Evolutionary conservation across 2,797 vertebrate genomes (phyloP).

Genomic region (Lutra lutra): DNA sequence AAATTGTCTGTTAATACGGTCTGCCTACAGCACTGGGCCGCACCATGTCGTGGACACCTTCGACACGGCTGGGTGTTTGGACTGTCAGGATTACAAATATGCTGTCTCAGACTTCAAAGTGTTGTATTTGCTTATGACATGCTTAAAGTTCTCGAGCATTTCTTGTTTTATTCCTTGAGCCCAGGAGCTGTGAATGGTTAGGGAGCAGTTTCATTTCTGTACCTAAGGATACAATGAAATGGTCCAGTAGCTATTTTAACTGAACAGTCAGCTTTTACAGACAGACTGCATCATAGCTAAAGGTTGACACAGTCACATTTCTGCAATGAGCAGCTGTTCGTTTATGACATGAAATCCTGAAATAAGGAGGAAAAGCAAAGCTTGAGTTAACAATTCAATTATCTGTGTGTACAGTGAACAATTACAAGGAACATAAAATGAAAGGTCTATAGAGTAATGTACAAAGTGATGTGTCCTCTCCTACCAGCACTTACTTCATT

Average conservation of each 20-base stretch:
- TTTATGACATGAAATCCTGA: constrained; percentile 31
- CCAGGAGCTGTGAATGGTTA: neutral
- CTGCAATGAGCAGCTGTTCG: constrained; percentile 60
- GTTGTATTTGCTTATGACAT: constrained; percentile 24
- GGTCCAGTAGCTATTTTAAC: constrained; percentile 39
- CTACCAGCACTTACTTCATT: neutral
- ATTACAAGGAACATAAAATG: neutral
- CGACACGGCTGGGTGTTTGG: neutral
- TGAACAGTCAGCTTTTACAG: constrained; percentile 51
- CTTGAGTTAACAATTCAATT: constrained; percentile 62
- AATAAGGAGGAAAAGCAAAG: constrained; percentile 36
- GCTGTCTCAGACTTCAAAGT: constrained; percentile 9
- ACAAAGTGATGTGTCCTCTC: neutral
- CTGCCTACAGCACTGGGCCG: neutral
- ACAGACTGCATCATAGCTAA: neutral
- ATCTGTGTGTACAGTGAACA: constrained; percentile 43
- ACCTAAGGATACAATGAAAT: constrained; percentile 75
- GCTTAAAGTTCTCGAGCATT: neutral
- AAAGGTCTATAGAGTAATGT: neutral
- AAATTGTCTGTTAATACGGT: neutral
- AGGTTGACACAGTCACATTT: constrained; percentile 16
- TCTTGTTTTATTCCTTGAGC: constrained; percentile 43
- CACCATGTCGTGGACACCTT: neutral
- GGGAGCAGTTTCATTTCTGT: constrained; percentile 65
- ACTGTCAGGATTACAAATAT: neutral